Base-by-base conservation (phyloP, 1,140 invertebrate genomes). In the Pseudomyrmex pallidus region DNA sequence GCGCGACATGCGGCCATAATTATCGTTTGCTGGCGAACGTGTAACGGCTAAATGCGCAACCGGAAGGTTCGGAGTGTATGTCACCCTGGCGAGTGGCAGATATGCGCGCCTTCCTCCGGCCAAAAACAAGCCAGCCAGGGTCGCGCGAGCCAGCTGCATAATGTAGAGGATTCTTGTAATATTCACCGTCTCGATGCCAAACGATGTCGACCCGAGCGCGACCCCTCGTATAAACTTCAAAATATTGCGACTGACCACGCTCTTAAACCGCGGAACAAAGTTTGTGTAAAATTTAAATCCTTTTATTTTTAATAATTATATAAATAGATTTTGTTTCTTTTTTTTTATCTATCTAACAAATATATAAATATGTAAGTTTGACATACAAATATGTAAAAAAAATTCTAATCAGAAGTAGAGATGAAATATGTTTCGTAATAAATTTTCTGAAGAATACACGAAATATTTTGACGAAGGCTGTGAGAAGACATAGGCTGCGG, bases 1-100 rank as follows among this genome's bases (percentile, higher is more conserved):
- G 82, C 62, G 62, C 63, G 62, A 48, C 63, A 57, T 64, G 66
- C 76, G 35, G 72, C 66, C 63, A 62, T 74, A 56, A 83, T 74
- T 63, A 61, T 72, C 68, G 48, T 80, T 70, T 56, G 35, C 25
- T 67, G 44, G 35, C 20, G 64, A 80, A 59, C 44, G 64, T 17
- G 64, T 15, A 48, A 35, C 64, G 48, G 5, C 52, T 52, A 22
- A 57, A 72, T 20, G 44, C 20, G n/a, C 61, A 35, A 8, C 61
- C 74, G 66, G 66, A 80, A 80, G 76, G 59, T 17, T 56, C 74
- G 22, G 48, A 48, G 61, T 72, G 20, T 70, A 50, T 44, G 56
- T 80, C 76, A 70, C 56, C 35, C 5, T 35, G 52, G 25, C 66
- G 17, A 78, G 46, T 54, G 20, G 52, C 54, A 22, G 44, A 35